Evolutionary conservation across 2,888 invertebrate genomes (phyloP).

Genomic region (Phorcus lineatus): DNA sequence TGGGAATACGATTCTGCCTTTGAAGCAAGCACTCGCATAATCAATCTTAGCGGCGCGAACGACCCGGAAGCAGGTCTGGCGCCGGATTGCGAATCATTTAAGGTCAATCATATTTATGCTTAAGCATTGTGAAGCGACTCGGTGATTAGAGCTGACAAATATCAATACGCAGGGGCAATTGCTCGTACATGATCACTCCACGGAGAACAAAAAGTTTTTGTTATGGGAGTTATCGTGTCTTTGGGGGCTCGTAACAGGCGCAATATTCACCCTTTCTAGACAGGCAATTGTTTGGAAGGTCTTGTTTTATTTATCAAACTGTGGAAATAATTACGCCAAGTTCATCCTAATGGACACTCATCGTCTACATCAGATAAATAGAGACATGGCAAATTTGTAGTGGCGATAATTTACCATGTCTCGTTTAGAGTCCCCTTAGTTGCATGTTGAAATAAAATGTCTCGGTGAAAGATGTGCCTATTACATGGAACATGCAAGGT

Average conservation of each 20-base stretch:
- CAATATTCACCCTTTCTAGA: background rate
- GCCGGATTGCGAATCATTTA: slow-evolving; percentile 9
- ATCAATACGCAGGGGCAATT: slow-evolving; percentile 13
- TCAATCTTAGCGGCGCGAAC: background rate
- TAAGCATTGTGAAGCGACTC: background rate
- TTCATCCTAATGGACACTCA: background rate
- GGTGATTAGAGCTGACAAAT: slow-evolving; percentile 16
- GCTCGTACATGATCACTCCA: slow-evolving; percentile 13
- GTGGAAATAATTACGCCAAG: background rate
- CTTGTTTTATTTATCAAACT: slow-evolving; percentile 5
- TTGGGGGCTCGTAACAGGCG: background rate
- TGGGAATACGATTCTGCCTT: background rate
- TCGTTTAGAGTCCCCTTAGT: too few relatives aligned
- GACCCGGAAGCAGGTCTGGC: background rate
- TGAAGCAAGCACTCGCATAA: slow-evolving; percentile 3
- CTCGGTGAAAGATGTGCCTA: too few relatives aligned
- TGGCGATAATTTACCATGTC: too few relatives aligned
- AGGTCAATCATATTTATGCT: slow-evolving; percentile 16
- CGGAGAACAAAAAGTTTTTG: slow-evolving; percentile 4
- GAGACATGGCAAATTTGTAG: background rate
- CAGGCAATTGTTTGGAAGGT: slow-evolving; percentile 10
- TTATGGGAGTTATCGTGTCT: background rate
- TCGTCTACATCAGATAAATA: background rate
- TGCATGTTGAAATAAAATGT: too few relatives aligned
- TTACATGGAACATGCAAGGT: too few relatives aligned